Evolutionary conservation across 2,113 vertebrate genomes (phyloP).

Genomic region (Neodontobutis hainanensis): DNA sequence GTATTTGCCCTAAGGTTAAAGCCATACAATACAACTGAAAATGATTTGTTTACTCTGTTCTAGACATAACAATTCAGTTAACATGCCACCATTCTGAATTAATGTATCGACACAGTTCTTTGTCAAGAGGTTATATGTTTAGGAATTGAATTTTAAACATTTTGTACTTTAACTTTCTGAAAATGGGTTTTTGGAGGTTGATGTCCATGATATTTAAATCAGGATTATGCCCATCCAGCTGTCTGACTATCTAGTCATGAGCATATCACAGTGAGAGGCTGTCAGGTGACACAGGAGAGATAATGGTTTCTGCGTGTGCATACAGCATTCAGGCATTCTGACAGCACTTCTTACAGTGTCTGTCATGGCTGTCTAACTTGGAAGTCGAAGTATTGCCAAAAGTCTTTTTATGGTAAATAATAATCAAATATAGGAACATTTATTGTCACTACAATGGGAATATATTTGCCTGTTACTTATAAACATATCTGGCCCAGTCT

Average conservation of each 20-base stretch:
- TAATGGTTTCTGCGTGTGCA: conserved; percentile 43
- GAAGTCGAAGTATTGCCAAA: conserved; percentile 5
- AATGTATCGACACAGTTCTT: not conserved
- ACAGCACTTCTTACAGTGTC: conserved; percentile 19
- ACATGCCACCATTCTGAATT: not conserved
- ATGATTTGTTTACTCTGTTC: conserved; percentile 3
- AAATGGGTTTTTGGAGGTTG: not conserved
- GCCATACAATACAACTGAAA: not conserved
- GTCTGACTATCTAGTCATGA: conserved; percentile 12
- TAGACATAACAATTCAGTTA: conserved; percentile 2
- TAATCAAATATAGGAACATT: not conserved
- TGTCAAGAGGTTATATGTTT: not conserved
- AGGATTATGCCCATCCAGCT: not conserved
- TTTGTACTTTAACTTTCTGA: too few species aligned
- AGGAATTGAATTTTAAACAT: too few species aligned
- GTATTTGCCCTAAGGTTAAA: not conserved
- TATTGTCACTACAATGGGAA: conserved; percentile 8
- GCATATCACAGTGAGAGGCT: conserved; percentile 29
- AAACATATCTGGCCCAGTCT: conserved; percentile 2
- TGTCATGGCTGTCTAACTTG: conserved; percentile 28
- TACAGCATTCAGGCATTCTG: conserved; percentile 29
- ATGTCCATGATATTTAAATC: not conserved
- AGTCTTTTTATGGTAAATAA: conserved; percentile 3
- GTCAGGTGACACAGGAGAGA: conserved; percentile 31
- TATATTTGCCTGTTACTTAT: conserved; percentile 11